Percentiles rank a stretch among this genome's conserved stretches.
phyloP scores from a whole-genome alignment of 2,888 invertebrate genomes.

The Cataglyphis cursor region DNA sequence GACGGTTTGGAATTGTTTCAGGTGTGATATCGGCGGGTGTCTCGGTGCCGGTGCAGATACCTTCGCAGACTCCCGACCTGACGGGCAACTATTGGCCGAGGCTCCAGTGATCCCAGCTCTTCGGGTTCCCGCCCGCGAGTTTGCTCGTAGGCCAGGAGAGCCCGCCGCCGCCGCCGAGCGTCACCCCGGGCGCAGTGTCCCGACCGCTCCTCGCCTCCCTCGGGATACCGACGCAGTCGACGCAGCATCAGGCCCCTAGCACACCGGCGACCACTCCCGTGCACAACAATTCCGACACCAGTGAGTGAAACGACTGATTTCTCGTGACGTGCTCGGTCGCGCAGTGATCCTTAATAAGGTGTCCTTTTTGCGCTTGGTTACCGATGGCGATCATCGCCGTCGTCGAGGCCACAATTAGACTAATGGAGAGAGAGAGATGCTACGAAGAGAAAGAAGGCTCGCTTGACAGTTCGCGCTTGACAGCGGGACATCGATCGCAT shows the following conservation, averaged over 20 bases:
- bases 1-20: conserved; percentile 82
- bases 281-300: conserved; percentile 84
- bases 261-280: conserved; percentile 79
- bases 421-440: conserved; percentile 28
- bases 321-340: conserved; percentile 39
- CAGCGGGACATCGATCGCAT: conserved; percentile 22
- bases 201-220: conserved; percentile 85
- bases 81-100: conserved; percentile 95
- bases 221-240: conserved; percentile 81
- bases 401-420: conserved; percentile 53
- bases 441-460: conserved; percentile 16
- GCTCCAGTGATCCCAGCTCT: conserved; percentile 97
- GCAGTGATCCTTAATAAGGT: conserved; percentile 30
- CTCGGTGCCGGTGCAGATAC: conserved; percentile 96
- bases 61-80: conserved; percentile 93
- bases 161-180: conserved; percentile 88
- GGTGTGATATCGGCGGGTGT: conserved; percentile 97
- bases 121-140: conserved; percentile 94
- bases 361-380: conserved; percentile 53
- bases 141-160: conserved; percentile 88
- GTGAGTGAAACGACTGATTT: conserved; percentile 82
- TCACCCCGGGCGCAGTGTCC: conserved; percentile 84
- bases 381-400: conserved; percentile 50
- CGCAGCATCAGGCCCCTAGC: conserved; percentile 70
- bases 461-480: conserved; percentile 22